Evolutionary conservation across 2,797 vertebrate genomes (phyloP), one percentile per base, ranked within the genome.

Genomic region (Ceryle rudis): DNA sequence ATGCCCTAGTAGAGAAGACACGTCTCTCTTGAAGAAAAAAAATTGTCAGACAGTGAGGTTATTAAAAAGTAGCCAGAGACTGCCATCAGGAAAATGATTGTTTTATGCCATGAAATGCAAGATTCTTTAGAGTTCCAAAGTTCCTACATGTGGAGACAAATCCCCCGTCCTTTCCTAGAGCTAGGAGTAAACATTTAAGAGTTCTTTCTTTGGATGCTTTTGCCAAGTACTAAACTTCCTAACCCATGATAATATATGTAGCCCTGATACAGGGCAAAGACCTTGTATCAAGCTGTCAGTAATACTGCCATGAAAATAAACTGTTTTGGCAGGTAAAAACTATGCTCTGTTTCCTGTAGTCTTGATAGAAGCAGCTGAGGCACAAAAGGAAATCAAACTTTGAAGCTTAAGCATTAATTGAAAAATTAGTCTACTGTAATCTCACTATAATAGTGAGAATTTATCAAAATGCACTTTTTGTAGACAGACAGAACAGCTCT

Each of bases 1-100:
- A 73, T 95, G 91, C 82, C 10, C 67, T 93, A 95, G 95, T 96
- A 97, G 83, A 86, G 88, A 41, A 92, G 93, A 80, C 77, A 52
- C 67, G 81, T 57, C 81, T 93, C 33, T 81, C 95, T 90, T 85
- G 88, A 93, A 95, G 72, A 64, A 65, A 93, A 91, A 96, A 94
- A 95, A 92, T 85, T 93, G 82, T 91, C 90, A 88, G 83, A 89
- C 2, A 5, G 72, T 33, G 42, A 84, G 26, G 81, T 94, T 96
- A 95, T 96, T 94, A 93, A 95, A 82, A 97, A 81, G 25, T 80
- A 89, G 41, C 66, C 62, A 77, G 77, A 96, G 86, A 67, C 93
- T 87, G 37, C 93, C 58, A 90, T 96, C 74, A 94, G 74, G 64
- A 96, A 94, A 82, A 96, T 93, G 1, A 84, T 49, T 88, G 91